Evolutionary conservation across 2,113 vertebrate genomes (phyloP).

Genomic region (Apteryx owenii): DNA sequence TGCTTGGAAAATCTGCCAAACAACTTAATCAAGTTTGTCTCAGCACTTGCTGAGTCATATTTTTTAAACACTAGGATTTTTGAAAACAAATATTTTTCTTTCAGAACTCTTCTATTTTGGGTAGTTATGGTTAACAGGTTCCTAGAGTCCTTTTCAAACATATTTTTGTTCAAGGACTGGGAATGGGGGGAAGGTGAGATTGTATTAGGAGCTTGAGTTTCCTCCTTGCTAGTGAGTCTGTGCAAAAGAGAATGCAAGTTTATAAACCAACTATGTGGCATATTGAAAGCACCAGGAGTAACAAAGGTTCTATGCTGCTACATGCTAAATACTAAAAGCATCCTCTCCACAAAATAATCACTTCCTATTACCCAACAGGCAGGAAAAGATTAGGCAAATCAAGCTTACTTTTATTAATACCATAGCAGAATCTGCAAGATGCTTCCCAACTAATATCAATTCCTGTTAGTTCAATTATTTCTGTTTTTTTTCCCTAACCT

Average conservation of each 20-base stretch:
- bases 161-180: background rate
- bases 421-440: slow-evolving; percentile 16
- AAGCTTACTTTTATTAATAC: background rate
- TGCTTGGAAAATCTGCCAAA: slow-evolving; percentile 41
- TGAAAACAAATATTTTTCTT: background rate
- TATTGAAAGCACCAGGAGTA: background rate
- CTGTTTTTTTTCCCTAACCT: background rate
- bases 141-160: background rate
- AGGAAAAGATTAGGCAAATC: background rate
- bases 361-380: background rate
- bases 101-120: slow-evolving; percentile 3
- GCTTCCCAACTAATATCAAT: background rate
- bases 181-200: too few relatives aligned
- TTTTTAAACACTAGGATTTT: slow-evolving; percentile 41
- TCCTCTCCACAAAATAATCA: background rate
- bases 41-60: slow-evolving; percentile 34
- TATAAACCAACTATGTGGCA: background rate
- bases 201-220: background rate
- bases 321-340: background rate
- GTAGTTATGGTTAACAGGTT: slow-evolving; percentile 26
- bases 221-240: background rate
- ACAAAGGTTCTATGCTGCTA: background rate
- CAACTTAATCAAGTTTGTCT: slow-evolving; percentile 50
- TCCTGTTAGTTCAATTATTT: background rate
- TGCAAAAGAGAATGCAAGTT: background rate